These are phyloP conservation scores for Myotis yumanensis DNA, from an alignment of 2,113 vertebrate genomes.

Conservation along the genomic window DNA sequence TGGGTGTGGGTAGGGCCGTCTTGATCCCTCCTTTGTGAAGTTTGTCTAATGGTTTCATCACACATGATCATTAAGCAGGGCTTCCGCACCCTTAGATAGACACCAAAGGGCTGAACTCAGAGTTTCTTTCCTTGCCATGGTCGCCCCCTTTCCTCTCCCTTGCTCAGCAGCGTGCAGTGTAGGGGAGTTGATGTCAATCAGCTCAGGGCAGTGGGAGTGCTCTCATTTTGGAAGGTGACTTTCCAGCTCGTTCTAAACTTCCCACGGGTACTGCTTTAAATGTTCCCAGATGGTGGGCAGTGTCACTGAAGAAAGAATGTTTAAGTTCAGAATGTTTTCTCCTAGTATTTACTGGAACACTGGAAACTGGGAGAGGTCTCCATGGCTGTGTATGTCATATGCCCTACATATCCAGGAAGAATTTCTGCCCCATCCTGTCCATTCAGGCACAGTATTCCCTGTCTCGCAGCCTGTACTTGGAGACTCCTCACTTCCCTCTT, in stretches of 20 bases:
- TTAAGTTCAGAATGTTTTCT: not conserved
- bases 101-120: not conserved
- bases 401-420: not conserved
- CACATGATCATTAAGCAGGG: not conserved
- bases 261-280: not conserved
- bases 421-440: not conserved
- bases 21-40: not conserved
- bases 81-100: not conserved
- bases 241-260: conserved; percentile 30
- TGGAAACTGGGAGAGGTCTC: not conserved
- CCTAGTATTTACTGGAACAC: not conserved
- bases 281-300: not conserved
- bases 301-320: not conserved
- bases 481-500: not conserved
- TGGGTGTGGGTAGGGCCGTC: not conserved
- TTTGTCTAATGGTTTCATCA: not conserved
- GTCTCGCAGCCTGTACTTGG: not conserved
- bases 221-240: not conserved
- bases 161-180: not conserved
- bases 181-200: not conserved
- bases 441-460: not conserved
- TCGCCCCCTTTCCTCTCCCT: not conserved
- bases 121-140: not conserved
- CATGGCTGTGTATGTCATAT: not conserved
- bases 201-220: not conserved